Evolutionary conservation across 2,888 invertebrate genomes (phyloP).

Genomic region (Plemyria rubiginata): DNA sequence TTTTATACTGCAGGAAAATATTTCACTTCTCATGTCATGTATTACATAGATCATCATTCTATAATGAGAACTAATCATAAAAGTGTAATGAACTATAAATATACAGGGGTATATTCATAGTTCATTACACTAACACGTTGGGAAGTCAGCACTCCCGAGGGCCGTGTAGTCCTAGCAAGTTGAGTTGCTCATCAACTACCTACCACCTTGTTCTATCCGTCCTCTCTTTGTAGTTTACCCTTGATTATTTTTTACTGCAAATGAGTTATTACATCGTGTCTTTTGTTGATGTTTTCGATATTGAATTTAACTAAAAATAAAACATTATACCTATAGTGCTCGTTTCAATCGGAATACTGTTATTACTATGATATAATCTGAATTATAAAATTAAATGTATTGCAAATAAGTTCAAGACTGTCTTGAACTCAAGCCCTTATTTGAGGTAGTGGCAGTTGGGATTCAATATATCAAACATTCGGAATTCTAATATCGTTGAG

Average conservation of each 20-base stretch:
- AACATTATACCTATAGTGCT: too few relatives aligned
- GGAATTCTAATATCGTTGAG: slow-evolving; percentile 23
- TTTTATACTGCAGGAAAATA: too few relatives aligned
- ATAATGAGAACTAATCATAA: slow-evolving; percentile 16
- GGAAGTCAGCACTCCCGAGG: slow-evolving; percentile 19
- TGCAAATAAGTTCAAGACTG: too few relatives aligned
- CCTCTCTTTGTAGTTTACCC: slow-evolving; percentile 18
- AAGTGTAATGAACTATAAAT: too few relatives aligned
- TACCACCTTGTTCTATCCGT: slow-evolving; percentile 17
- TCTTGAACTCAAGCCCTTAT: too few relatives aligned
- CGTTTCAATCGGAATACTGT: too few relatives aligned
- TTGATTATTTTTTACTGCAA: neutral
- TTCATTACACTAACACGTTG: slow-evolving; percentile 30
- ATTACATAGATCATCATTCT: slow-evolving; percentile 2
- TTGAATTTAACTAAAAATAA: too few relatives aligned
- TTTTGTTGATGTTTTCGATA: too few relatives aligned
- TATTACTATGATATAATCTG: too few relatives aligned
- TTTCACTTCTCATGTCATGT: neutral
- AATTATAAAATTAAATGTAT: too few relatives aligned
- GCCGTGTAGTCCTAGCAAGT: slow-evolving; percentile 3
- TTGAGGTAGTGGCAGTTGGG: too few relatives aligned
- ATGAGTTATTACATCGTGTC: too few relatives aligned
- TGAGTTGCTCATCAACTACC: slow-evolving; percentile 18
- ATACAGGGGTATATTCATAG: slow-evolving; percentile 36
- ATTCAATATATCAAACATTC: slow-evolving; percentile 21